Conservation (phyloP, 2,797 vertebrate genomes). For the Gouania willdenowi region DNA sequence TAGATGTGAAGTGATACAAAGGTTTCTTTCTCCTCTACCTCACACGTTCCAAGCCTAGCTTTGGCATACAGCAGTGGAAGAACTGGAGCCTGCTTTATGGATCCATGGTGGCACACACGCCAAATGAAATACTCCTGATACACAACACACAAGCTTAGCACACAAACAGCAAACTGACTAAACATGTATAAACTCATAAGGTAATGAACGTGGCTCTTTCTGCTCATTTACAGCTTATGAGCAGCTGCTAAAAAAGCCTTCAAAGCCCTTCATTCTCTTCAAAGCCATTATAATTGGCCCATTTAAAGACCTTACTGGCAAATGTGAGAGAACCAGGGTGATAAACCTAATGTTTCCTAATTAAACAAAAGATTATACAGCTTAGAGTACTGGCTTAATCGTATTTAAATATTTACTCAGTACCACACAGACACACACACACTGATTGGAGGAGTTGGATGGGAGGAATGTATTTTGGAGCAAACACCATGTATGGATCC, state of each 20-base stretch:
- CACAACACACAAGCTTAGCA: not conserved
- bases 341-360: conserved; percentile 14
- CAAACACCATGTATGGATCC: conserved; percentile 32
- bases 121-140: conserved; percentile 21
- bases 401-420: conserved; percentile 48
- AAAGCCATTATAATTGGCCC: conserved; percentile 3
- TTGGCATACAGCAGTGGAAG: conserved; percentile 38
- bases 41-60: conserved; percentile 22
- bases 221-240: not conserved
- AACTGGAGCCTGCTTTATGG: conserved; percentile 32
- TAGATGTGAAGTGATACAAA: conserved; percentile 62
- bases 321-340: conserved; percentile 6
- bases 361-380: conserved; percentile 22
- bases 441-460: conserved; percentile 34
- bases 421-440: conserved; percentile 6
- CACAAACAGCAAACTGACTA: conserved; percentile 30
- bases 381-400: conserved; percentile 26
- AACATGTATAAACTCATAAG: conserved; percentile 3
- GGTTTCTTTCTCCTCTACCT: conserved; percentile 58
- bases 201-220: conserved; percentile 6
- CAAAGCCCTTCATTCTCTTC: conserved; percentile 1
- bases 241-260: not conserved
- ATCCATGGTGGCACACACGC: conserved; percentile 19
- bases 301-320: not conserved
- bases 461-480: conserved; percentile 58